Base-by-base conservation (phyloP, 1,140 invertebrate species). In the Drosophila simulans region DNA sequence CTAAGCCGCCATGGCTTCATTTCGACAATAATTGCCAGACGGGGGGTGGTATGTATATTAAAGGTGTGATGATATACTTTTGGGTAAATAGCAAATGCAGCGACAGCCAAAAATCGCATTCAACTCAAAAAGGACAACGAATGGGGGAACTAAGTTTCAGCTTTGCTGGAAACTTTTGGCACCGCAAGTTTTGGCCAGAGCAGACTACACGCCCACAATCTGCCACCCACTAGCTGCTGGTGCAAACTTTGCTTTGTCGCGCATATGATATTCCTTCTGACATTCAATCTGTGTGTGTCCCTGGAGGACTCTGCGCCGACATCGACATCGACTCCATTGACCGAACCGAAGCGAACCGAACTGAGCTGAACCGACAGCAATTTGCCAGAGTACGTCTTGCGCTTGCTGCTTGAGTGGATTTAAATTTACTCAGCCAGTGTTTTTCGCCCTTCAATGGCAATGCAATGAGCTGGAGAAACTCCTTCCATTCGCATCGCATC, bases 201-300 rank as follows among this genome's bases (percentile, higher is more conserved):
- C 69, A 77, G 80, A 77, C 81, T 58, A 34, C 58, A 34, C 58
- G 34, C 56, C 31, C 35, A 46, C 62, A 37, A 7, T 60, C 12
- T 64, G 40, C 35, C 35, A 39, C n/a, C 31, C 77, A 55, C 62
- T 57, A 49, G 55, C 65, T 39, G 25, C 48, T 55, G 37, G 37
- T 34, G 31, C 39, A 66, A 79, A 77, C 68, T 82, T 68, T 82
- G 63, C 70, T 37, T 59, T 59, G 60, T 59, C 64, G 83, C 68
- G 75, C 82, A 88, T 86, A 86, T 86, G 82, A 82, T 88, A 82
- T 86, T 74, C 75, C 51, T 62, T 74, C 62, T 88, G 83, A 88
- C 84, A 86, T 86, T 86, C 80, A 88, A 88, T 88, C 84, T 83
- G 56, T 88, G 66, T 46, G 63, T 71, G 43, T 42, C 51, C 27